These are phyloP conservation scores for Echinometra lucunter DNA, from an alignment of 53 echinoderm and acorn worm genomes.

Conservation along the genomic window DNA sequence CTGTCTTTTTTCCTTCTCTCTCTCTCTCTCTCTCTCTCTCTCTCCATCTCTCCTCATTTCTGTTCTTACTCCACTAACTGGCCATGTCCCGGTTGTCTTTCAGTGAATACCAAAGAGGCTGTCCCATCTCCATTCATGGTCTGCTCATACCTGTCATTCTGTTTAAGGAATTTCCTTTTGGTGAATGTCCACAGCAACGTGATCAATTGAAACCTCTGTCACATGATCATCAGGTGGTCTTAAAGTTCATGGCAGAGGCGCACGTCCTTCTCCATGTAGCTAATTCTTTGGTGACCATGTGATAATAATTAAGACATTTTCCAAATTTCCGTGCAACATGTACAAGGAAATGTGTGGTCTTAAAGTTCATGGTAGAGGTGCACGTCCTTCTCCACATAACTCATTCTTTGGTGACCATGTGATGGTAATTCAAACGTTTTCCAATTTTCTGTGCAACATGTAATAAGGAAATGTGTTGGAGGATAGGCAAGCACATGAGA, in stretches of 20 bases:
- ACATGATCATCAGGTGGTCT: not conserved
- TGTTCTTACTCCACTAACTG: too few species aligned
- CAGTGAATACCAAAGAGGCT: too few species aligned
- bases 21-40: not conserved
- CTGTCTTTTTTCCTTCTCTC: not conserved
- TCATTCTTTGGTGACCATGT: not conserved
- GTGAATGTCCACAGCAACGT: not conserved
- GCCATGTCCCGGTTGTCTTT: too few species aligned
- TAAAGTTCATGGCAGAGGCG: not conserved
- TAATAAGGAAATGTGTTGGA: not conserved
- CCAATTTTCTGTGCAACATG: not conserved
- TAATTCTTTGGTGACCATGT: not conserved
- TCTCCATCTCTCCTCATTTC: too few species aligned
- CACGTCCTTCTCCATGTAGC: not conserved
- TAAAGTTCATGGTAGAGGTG: not conserved
- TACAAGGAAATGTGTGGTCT: not conserved
- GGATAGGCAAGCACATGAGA: not conserved
- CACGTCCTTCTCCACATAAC: not conserved
- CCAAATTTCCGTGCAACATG: not conserved
- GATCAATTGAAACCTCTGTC: not conserved
- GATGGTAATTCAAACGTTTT: not conserved
- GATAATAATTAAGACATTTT: not conserved
- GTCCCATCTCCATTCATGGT: too few species aligned
- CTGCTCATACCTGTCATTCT: too few species aligned
- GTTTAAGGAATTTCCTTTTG: not conserved